Base-by-base conservation (phyloP, 1,140 invertebrate genomes). In the Antheraea pernyi region DNA sequence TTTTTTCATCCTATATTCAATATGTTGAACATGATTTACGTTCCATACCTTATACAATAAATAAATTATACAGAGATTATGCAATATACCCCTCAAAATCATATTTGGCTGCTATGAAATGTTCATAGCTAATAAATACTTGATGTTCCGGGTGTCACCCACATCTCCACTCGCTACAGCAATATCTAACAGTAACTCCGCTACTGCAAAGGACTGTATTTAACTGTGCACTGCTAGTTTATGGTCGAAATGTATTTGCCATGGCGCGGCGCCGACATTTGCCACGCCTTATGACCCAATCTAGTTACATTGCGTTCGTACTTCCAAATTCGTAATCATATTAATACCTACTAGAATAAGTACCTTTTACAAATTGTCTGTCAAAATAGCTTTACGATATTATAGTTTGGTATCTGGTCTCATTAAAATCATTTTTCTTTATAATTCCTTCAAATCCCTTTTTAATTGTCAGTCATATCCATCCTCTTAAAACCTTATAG, bases 251-350 rank as follows among this genome's bases (percentile, higher is more conserved):
- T 59, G 37, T 67, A 59, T 67, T 67, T 58, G 53, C 48, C 65
- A 59, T 67, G 65, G 16, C 22, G 30, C n/a, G 65, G 16, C 22
- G 30, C n/a, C 30, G 48, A 59, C 53, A 59, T 37, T n/a, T 53
- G 65, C 65, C 65, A 67, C 65, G 65, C 65, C 65, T 37, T 58
- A 30, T 67, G 65, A 67, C 65, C 65, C 53, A 67, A 37, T 67
- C 39, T 59, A 9, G 22, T 65, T n/a, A 22, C 46, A 65, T 65
- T 65, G 37, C 46, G 22, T 30, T 63, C 61, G 7, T 53, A 16
- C 19, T 61, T 13, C 19, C 19, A 61, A 61, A 61, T 61, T 10
- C 36, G 36, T 22, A 61, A 61, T 65, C 16, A 53, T 53, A 53
- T 53, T 53, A 53, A 53, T 53, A 53, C 7, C 39, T 9, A 30